Evolutionary conservation across 2,797 vertebrate genomes (phyloP), one percentile per base, ranked within the genome.

Genomic region (Helarctos malayanus): DNA sequence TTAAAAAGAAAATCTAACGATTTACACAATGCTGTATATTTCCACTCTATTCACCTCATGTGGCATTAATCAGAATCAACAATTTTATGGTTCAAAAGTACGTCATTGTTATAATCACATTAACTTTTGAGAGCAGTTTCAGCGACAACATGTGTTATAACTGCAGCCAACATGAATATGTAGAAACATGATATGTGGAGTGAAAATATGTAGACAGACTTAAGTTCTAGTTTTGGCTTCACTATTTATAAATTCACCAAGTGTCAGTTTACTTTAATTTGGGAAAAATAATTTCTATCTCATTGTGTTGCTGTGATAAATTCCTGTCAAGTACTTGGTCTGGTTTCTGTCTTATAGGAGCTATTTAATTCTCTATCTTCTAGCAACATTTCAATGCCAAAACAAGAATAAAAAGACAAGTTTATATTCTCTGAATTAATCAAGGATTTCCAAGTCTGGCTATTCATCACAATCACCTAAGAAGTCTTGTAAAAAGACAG

Each of bases 11-110:
- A 89, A 71, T 29, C 41, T 59, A 75, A 86, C 2, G 7, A 85
- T 96, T 97, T 97, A 93, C 95, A 95, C 94, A 97, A 91, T 96
- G 89, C 89, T 97, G 97, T 98, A 56, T 94, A 97, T 98, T 98
- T 98, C 97, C 98, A 97, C 93, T 97, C 57, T 91, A 5, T 54
- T 91, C 29, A 45, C 47, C 19, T 96, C 92, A 78, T 92, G 47
- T 97, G 96, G 80, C 88, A 89, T 95, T 96, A 90, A 97, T 98
- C 73, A 97, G 89, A 68, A 61, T 92, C 90, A 97, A 97, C 61
- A 86, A 79, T 83, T 96, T 96, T 92, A 97, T 82, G 75, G 78
- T 61, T 95, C 82, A 89, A n/a, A 97, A 96, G 78, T 84, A 97
- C 96, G 81, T 97, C 96, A 96, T 56, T 65, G 45, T 32, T 73